Conservation (phyloP, 2,113 vertebrate species). For the Oriolus oriolus region DNA sequence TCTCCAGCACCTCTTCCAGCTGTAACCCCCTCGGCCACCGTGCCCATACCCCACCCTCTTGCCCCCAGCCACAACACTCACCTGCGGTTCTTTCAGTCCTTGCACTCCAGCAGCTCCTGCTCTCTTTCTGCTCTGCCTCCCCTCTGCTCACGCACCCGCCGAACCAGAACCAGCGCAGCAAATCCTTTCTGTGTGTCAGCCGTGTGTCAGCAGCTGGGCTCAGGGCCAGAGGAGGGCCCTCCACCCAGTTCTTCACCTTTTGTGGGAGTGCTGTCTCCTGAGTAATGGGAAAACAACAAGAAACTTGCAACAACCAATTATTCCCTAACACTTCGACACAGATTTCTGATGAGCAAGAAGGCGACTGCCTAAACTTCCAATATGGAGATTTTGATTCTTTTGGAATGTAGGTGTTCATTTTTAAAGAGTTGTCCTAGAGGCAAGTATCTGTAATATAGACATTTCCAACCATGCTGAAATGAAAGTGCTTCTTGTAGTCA, state of each 20-base stretch:
- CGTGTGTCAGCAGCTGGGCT: neutral
- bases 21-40: too few species aligned
- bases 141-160: neutral
- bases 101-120: neutral
- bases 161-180: neutral
- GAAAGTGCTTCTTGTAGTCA: neutral
- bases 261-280: neutral
- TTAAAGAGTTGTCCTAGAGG: neutral
- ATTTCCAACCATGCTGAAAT: neutral
- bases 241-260: neutral
- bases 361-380: accelerated
- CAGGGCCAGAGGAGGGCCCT: neutral
- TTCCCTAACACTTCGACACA: too few species aligned
- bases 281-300: neutral
- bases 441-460: neutral
- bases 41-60: too few species aligned
- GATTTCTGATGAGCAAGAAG: neutral
- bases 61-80: neutral
- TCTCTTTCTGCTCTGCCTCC: neutral
- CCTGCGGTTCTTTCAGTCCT: accelerated
- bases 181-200: neutral
- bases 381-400: neutral
- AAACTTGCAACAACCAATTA: neutral
- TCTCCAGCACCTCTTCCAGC: neutral
- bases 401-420: neutral